phyloP scores from a whole-genome alignment of 64 coral and sea anemone species.

The Platygyra sinensis region DNA sequence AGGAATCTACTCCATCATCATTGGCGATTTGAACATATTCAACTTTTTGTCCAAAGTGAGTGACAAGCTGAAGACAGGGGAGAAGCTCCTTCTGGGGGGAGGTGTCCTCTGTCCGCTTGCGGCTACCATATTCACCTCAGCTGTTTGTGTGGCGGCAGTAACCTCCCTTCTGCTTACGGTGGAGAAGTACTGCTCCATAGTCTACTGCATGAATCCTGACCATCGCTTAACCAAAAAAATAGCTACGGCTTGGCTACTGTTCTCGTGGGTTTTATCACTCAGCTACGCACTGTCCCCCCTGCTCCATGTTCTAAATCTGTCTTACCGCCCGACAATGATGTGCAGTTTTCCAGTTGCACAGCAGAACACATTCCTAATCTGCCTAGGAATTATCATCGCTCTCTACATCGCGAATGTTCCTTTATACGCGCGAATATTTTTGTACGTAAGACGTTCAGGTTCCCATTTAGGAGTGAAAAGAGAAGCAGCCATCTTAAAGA shows the following conservation, averaged over 20 bases:
- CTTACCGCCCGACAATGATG: background rate
- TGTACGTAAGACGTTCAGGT: constrained; percentile 45
- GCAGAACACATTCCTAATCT: constrained; percentile 22
- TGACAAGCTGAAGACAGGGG: too few species aligned
- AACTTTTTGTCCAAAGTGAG: background rate
- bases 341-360: constrained; percentile 44
- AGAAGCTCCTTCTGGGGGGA: background rate
- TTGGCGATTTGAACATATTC: constrained; percentile 58
- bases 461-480: constrained; percentile 37
- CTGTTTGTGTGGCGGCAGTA: constrained; percentile 27
- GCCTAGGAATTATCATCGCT: constrained; percentile 29
- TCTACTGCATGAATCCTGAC: constrained; percentile 62
- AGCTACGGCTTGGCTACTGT: background rate
- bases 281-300: constrained; percentile 14
- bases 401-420: constrained; percentile 56
- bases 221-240: constrained; percentile 24
- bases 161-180: constrained; percentile 51
- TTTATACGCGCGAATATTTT: constrained; percentile 53
- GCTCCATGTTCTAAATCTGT: background rate
- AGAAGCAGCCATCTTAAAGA: constrained; percentile 40
- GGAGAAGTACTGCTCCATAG: constrained; percentile 58
- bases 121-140: constrained; percentile 35
- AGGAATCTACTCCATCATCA: constrained; percentile 50
- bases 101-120: constrained; percentile 25
- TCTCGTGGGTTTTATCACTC: constrained; percentile 36